These are phyloP conservation scores for Vanessa tameamea DNA, from an alignment of 1,140 invertebrate species.

Conservation along the genomic window DNA sequence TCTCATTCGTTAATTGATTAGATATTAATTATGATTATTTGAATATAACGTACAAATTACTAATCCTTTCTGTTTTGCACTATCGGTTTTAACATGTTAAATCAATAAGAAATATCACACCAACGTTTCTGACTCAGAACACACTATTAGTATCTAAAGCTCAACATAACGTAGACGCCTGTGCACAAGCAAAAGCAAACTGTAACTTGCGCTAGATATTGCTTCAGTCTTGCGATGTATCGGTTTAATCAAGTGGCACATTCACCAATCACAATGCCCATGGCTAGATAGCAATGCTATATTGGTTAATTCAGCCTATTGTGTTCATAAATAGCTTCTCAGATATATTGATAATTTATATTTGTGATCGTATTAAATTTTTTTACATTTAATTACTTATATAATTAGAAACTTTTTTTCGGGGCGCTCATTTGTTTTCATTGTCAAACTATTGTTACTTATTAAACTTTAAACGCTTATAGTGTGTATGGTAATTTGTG, in stretches of 20 bases:
- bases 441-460: too few relatives aligned
- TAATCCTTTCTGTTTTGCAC: neutral
- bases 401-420: too few relatives aligned
- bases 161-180: constrained; percentile 35
- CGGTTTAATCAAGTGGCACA: constrained; percentile 39
- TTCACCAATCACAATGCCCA: constrained; percentile 32
- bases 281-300: constrained; percentile 15
- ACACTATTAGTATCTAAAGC: constrained; percentile 18
- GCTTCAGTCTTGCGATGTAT: constrained; percentile 35
- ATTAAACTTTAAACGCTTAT: too few relatives aligned
- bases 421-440: too few relatives aligned
- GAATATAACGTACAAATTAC: too few relatives aligned
- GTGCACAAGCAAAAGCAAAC: constrained; percentile 40
- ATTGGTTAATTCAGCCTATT: constrained; percentile 13
- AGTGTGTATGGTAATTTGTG: too few relatives aligned
- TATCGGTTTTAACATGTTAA: constrained; percentile 34
- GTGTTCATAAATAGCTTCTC: constrained; percentile 9
- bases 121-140: constrained; percentile 26
- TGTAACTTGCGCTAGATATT: constrained; percentile 33
- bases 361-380: neutral
- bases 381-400: too few relatives aligned
- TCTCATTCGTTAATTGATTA: too few relatives aligned
- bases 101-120: constrained; percentile 31
- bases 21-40: too few relatives aligned
- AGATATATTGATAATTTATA: neutral